Percentiles rank a stretch among this genome's conserved stretches.
phyloP scores from a whole-genome alignment of 1,140 invertebrate species.

The Cryptotermes secundus region DNA sequence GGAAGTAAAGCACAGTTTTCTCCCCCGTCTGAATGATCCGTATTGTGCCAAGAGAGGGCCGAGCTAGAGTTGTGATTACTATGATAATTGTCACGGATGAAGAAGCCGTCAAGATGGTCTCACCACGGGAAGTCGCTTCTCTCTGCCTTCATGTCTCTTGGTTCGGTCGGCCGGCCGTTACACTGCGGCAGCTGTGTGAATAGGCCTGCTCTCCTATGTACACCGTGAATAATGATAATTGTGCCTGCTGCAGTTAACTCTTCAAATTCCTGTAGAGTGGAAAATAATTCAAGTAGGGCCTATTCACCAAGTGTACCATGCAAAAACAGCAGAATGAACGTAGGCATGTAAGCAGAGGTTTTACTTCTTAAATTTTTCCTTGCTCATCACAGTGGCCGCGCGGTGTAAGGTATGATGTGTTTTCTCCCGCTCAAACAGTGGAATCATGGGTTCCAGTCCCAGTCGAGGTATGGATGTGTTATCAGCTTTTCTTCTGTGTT shows the following conservation, averaged over 20 bases:
- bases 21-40: too few relatives aligned
- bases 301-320: neutral
- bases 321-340: neutral
- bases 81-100: neutral
- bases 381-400: too few relatives aligned
- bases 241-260: neutral
- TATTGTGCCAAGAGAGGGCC: too few relatives aligned
- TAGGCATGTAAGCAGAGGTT: neutral
- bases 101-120: neutral
- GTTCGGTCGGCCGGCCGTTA: neutral
- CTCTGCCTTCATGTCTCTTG: neutral
- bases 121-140: neutral
- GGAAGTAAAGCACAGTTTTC: too few relatives aligned
- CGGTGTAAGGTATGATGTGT: neutral
- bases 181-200: neutral
- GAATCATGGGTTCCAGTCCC: too few relatives aligned
- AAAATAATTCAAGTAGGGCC: slow-evolving; percentile 20
- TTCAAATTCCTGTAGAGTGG: slow-evolving; percentile 4
- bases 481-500: too few relatives aligned
- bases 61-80: neutral
- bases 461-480: too few relatives aligned
- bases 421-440: too few relatives aligned
- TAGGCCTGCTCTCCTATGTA: neutral
- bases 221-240: neutral
- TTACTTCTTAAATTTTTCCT: neutral